Percentiles rank a stretch among this genome's conserved stretches.
phyloP scores from a whole-genome alignment of 2,888 invertebrate genomes.

The Ennomos erosarius region DNA sequence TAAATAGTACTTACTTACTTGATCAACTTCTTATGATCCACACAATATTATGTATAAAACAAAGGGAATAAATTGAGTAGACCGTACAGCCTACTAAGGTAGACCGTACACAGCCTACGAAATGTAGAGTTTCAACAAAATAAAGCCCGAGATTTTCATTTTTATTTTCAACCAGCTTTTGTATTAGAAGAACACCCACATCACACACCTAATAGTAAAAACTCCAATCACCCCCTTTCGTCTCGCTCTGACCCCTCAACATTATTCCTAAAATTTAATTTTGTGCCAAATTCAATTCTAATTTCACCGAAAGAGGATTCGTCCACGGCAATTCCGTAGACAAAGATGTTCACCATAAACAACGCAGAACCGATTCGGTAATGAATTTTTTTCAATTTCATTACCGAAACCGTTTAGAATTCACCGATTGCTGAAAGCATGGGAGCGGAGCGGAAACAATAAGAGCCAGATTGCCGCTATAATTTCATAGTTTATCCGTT shows the following conservation, averaged over 20 bases:
- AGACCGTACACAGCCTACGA: too few species aligned
- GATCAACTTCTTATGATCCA: too few species aligned
- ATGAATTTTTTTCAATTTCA: conserved; percentile 66
- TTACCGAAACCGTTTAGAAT: conserved; percentile 53
- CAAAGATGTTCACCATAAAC: conserved; percentile 81
- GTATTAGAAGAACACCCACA: conserved; percentile 24
- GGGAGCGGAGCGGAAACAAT: conserved; percentile 71
- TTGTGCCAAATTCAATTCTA: conserved; percentile 62
- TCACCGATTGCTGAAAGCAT: conserved; percentile 59
- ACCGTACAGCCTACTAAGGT: too few species aligned
- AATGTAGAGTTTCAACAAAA: too few species aligned
- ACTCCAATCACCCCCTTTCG: conserved; percentile 60
- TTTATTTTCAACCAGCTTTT: too few species aligned
- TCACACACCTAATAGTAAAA: conserved; percentile 51
- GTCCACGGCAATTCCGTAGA: conserved; percentile 67
- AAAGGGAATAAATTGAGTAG: too few species aligned
- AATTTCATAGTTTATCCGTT: conserved; percentile 79
- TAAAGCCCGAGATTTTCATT: too few species aligned
- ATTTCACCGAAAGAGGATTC: conserved; percentile 60
- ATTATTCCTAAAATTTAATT: conserved; percentile 71
- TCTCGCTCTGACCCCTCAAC: conserved; percentile 55
- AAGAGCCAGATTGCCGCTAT: conserved; percentile 63
- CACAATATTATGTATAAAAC: too few species aligned
- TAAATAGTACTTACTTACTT: too few species aligned
- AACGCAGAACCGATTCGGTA: conserved; percentile 75